Conservation (phyloP, 2,113 vertebrate species). For the Otolemur garnettii region DNA sequence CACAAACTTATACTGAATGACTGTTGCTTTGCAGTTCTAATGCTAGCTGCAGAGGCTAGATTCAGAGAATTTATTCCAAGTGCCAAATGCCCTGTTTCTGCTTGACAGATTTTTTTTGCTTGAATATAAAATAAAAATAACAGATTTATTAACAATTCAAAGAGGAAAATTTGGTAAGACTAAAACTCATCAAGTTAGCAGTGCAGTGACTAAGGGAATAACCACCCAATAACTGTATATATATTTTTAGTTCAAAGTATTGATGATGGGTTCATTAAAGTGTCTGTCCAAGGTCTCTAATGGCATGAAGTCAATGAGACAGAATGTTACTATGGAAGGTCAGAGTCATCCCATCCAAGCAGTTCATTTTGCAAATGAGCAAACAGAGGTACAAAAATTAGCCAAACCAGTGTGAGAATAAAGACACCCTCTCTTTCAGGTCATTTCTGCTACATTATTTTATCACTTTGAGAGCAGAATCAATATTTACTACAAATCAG, state of each 20-base stretch:
- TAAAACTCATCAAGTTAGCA: constrained; percentile 2
- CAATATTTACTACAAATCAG: background rate
- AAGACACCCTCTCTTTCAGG: background rate
- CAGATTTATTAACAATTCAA: background rate
- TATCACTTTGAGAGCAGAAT: background rate
- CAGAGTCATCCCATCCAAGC: background rate
- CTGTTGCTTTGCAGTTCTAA: constrained; percentile 36
- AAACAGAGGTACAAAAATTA: background rate
- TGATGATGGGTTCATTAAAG: background rate
- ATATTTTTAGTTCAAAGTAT: background rate
- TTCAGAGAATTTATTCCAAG: background rate
- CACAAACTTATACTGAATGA: constrained; percentile 25
- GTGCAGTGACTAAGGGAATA: background rate
- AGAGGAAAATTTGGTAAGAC: background rate
- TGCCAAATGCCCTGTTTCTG: background rate
- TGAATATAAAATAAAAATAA: constrained; percentile 9
- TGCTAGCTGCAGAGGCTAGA: background rate
- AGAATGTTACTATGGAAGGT: background rate
- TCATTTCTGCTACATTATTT: background rate
- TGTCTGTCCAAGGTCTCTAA: background rate
- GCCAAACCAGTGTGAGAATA: background rate
- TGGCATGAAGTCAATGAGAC: background rate
- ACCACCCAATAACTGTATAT: background rate
- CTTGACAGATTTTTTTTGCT: background rate
- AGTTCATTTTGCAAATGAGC: background rate